A percentile compares a stretch with the other conserved stretches of the same genome.
These are phyloP conservation scores for Micropoecilia bifurca DNA, from an alignment of 2,797 vertebrate genomes.

Conservation along the genomic window DNA sequence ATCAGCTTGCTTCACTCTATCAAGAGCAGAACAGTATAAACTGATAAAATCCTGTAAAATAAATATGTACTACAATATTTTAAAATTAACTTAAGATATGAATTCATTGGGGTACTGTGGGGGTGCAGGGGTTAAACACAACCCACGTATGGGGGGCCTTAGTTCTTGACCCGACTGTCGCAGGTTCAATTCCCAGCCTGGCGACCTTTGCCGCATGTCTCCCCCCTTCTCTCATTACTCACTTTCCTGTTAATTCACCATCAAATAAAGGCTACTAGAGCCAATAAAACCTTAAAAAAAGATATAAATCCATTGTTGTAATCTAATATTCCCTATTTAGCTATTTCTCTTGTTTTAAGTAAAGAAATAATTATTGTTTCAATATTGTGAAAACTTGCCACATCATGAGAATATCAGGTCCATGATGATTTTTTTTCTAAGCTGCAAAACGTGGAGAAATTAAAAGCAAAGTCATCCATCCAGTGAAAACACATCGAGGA, in stretches of 20 bases:
- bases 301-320: not conserved
- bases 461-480: conserved; percentile 37
- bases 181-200: too few species aligned
- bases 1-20: not conserved
- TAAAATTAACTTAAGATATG: not conserved
- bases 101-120: too few species aligned
- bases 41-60: not conserved
- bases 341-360: not conserved
- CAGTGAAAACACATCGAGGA: not conserved
- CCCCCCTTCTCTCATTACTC: too few species aligned
- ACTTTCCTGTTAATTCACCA: too few species aligned
- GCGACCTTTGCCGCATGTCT: too few species aligned
- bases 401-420: not conserved
- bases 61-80: not conserved
- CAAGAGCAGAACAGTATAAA: not conserved
- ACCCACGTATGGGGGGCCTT: too few species aligned
- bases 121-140: too few species aligned
- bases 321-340: not conserved
- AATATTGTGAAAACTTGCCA: not conserved
- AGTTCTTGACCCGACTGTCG: too few species aligned
- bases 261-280: too few species aligned
- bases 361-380: not conserved
- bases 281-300: not conserved
- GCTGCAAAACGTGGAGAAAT: conserved; percentile 45
- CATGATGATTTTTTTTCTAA: conserved; percentile 3